Evolutionary conservation across 1,140 invertebrate genomes (phyloP).

Genomic region (Brachionus asplanchnoidis): DNA sequence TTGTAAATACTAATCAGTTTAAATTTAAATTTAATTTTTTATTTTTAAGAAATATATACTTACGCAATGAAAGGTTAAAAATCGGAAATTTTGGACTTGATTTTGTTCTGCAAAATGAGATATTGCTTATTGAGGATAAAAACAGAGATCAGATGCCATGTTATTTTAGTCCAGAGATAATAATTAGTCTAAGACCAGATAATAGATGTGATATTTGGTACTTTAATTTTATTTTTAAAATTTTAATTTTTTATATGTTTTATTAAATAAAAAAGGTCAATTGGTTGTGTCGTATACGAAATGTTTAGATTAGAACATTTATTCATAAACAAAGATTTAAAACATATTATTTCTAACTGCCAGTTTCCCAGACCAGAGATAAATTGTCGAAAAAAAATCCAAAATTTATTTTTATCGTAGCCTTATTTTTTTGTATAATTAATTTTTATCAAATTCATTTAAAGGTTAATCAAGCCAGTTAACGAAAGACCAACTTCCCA

Average conservation of each 20-base stretch:
- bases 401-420: conserved; percentile 15
- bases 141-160: not conserved
- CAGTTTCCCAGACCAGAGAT: not conserved
- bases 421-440: not conserved
- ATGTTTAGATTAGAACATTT: not conserved
- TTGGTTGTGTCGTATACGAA: not conserved
- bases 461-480: not conserved
- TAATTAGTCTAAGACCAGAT: not conserved
- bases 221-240: not conserved
- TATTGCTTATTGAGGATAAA: not conserved
- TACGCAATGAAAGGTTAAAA: conserved; percentile 32
- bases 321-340: conserved; percentile 4
- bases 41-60: conserved; percentile 16
- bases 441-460: not conserved
- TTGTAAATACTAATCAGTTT: not conserved
- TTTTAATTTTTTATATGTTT: not conserved
- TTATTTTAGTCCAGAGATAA: conserved; percentile 26
- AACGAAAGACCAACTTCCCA: conserved; percentile 9
- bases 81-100: conserved; percentile 2
- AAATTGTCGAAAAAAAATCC: not conserved
- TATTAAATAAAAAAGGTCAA: not conserved
- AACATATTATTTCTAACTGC: not conserved
- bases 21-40: not conserved
- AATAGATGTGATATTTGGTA: conserved; percentile 8
- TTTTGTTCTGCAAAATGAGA: not conserved